Percentiles rank a stretch among this genome's conserved stretches.
Conservation (phyloP, 92 coral and sea anemone species). For the Chrysogorgia sp. region DNA sequence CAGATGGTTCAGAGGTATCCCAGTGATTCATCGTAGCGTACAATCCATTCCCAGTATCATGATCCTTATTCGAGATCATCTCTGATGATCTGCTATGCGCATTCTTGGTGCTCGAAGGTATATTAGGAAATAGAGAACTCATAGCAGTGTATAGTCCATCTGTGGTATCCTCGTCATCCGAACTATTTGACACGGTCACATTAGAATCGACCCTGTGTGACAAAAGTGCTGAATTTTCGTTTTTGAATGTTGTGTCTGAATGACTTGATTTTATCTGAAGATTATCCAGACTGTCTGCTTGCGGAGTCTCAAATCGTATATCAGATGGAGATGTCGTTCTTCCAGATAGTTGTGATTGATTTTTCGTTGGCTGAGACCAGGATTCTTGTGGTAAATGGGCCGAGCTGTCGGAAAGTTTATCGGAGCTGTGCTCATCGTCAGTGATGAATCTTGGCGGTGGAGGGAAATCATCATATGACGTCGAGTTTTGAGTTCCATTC, state of each 20-base stretch:
- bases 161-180: constrained; percentile 1
- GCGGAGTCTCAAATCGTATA: no score
- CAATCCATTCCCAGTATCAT: not conserved
- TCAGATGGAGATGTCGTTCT: no score
- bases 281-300: no score
- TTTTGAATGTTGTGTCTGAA: no score
- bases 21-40: not conserved
- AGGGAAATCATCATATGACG: not conserved
- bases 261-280: no score
- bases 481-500: not conserved
- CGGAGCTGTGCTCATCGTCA: not conserved
- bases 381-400: not conserved
- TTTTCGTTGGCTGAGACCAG: no score
- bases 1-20: not conserved
- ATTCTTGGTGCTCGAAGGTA: not conserved
- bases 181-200: not conserved
- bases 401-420: no score
- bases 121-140: not conserved
- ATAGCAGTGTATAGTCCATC: constrained; percentile 29
- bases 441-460: not conserved
- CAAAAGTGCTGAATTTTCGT: no score
- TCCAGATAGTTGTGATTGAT: no score
- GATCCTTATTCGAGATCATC: not conserved
- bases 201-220: no score
- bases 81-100: not conserved